Conservation (phyloP, 2,797 vertebrate genomes). For the Hephaestus fuliginosus region DNA sequence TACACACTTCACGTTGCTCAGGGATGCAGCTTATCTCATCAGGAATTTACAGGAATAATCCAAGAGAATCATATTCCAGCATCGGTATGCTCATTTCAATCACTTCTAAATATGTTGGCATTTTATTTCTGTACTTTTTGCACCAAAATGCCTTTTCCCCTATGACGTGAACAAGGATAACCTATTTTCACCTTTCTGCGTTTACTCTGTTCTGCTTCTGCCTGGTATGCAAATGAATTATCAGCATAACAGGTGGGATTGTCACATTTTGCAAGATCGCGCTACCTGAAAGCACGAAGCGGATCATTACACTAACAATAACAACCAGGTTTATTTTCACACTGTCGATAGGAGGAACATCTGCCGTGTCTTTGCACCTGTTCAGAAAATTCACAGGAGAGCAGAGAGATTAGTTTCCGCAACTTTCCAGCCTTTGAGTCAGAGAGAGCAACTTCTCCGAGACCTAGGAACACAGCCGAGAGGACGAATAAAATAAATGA, state of each 20-base stretch:
- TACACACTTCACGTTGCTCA: slow-evolving; percentile 20
- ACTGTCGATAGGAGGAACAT: slow-evolving; percentile 7
- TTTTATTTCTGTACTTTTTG: not conserved
- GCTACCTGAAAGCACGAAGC: not conserved
- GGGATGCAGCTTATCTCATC: slow-evolving; percentile 12
- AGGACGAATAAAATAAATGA: not conserved
- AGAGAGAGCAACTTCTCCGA: not conserved
- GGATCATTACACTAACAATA: not conserved
- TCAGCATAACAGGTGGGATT: slow-evolving; percentile 16
- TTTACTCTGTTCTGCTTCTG: slow-evolving; percentile 8
- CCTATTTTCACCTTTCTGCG: slow-evolving; percentile 1
- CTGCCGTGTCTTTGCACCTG: slow-evolving; percentile 18
- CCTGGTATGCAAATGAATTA: slow-evolving; percentile 13
- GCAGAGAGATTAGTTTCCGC: not conserved
- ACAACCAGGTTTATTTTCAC: slow-evolving; percentile 18
- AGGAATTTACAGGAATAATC: slow-evolving; percentile 41
- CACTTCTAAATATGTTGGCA: not conserved
- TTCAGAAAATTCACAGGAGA: slow-evolving; percentile 11
- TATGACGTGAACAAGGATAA: not conserved
- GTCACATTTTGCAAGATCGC: slow-evolving; percentile 17
- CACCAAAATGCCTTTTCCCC: not conserved
- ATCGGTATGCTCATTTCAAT: slow-evolving; percentile 60
- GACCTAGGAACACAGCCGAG: not conserved
- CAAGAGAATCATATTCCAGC: slow-evolving; percentile 36
- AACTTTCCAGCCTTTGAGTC: not conserved